Conservation (phyloP, 2,113 vertebrate species). For the Cardinalis cardinalis region DNA sequence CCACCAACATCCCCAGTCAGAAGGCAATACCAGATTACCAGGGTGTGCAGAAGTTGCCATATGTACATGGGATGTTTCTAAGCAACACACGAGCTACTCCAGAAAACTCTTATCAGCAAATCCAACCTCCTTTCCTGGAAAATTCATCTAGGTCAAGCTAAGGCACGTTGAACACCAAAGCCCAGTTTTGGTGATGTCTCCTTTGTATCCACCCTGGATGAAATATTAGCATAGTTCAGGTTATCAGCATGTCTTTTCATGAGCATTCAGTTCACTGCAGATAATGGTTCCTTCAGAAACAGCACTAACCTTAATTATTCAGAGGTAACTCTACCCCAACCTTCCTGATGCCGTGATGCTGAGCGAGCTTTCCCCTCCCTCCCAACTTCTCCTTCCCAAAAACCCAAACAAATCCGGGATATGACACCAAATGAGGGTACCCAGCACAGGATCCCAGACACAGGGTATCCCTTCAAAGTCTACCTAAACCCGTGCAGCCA, state of each 20-base stretch:
- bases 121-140: constrained; percentile 8
- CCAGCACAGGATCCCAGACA: background rate
- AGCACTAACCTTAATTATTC: constrained; percentile 4
- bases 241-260: background rate
- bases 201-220: background rate
- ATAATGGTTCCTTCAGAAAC: background rate
- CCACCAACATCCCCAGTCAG: background rate
- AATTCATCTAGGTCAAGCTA: constrained; percentile 23
- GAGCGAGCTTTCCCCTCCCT: background rate
- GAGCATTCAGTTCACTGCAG: background rate
- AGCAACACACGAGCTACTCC: background rate
- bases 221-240: background rate
- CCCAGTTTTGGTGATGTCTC: background rate
- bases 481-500: background rate
- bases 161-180: background rate
- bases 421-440: background rate
- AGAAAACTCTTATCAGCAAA: constrained; percentile 40
- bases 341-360: rapidly evolving
- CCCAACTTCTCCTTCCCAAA: background rate
- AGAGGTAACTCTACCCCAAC: background rate
- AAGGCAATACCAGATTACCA: background rate
- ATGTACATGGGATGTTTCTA: background rate
- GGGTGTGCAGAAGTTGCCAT: background rate
- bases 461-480: background rate
- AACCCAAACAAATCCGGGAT: rapidly evolving